These are phyloP conservation scores for Tauraco hartlaubi DNA, from an alignment of 2,797 vertebrate genomes.

Conservation along the genomic window DNA sequence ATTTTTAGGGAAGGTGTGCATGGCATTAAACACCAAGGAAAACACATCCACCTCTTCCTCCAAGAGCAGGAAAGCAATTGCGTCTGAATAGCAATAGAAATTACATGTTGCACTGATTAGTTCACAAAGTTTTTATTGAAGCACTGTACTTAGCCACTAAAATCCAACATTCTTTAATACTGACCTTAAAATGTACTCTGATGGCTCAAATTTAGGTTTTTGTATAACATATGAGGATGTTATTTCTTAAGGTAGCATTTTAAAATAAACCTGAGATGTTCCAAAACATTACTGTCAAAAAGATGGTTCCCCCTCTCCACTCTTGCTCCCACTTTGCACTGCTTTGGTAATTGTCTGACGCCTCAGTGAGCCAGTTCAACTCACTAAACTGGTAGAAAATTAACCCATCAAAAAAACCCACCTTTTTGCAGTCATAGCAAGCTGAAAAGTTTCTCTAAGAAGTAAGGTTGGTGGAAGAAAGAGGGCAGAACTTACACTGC, in stretches of 20 bases:
- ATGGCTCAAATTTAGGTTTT: neutral
- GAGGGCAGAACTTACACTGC: neutral
- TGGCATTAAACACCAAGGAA: slow-evolving; percentile 87
- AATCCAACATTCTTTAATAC: neutral
- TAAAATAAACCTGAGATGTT: neutral
- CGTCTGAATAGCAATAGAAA: slow-evolving; percentile 78
- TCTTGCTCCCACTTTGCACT: neutral
- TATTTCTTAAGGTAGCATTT: neutral
- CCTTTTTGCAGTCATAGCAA: neutral
- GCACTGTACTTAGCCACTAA: neutral
- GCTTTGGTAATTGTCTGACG: neutral
- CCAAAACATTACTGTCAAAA: neutral
- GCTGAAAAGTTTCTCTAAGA: neutral
- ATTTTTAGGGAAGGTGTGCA: slow-evolving; percentile 85
- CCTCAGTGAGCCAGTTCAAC: neutral
- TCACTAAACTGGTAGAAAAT: neutral
- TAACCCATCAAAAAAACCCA: rapidly evolving
- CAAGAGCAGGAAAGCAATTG: slow-evolving; percentile 82
- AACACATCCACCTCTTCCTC: slow-evolving; percentile 92
- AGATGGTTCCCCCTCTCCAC: neutral
- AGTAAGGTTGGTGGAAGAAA: neutral
- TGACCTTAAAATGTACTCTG: neutral
- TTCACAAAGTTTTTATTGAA: neutral
- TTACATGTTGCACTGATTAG: neutral
- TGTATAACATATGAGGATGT: neutral